A percentile compares a stretch with the other conserved stretches of the same genome.
Conservation (phyloP, 2,113 vertebrate genomes). For the Silurus meridionalis region DNA sequence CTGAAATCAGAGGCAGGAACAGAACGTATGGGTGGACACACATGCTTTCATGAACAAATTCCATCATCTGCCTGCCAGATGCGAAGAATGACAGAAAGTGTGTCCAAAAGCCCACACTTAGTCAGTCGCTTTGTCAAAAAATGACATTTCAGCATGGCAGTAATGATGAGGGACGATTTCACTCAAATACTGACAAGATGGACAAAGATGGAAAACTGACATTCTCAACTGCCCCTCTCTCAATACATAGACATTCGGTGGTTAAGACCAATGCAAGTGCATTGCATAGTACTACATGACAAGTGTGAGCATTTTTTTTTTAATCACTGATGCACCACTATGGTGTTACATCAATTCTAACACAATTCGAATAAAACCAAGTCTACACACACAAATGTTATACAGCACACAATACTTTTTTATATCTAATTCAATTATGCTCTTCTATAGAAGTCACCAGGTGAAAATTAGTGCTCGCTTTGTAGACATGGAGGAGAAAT, state of each 20-base stretch:
- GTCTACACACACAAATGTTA: not conserved
- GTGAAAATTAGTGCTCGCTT: conserved; percentile 5
- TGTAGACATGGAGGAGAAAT: not conserved
- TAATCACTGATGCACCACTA: not conserved
- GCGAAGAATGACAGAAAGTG: conserved; percentile 34
- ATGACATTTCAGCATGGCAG: conserved; percentile 39
- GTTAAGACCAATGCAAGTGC: conserved; percentile 11
- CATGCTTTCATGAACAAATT: conserved; percentile 35
- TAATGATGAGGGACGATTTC: conserved; percentile 43
- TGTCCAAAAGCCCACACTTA: conserved; percentile 43
- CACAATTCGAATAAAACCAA: not conserved
- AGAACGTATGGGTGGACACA: conserved; percentile 36
- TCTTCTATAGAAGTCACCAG: conserved; percentile 15
- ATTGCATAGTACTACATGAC: not conserved
- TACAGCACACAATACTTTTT: not conserved
- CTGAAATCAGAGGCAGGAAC: conserved; percentile 30
- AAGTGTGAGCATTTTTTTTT: not conserved
- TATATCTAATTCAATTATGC: not conserved
- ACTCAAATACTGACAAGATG: conserved; percentile 41
- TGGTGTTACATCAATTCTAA: not conserved
- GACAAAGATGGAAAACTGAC: conserved; percentile 27
- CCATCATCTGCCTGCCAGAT: conserved; percentile 44
- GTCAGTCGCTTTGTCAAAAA: conserved; percentile 43
- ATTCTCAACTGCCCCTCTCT: conserved; percentile 29
- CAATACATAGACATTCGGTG: conserved; percentile 17